Percentiles rank a stretch among this genome's conserved stretches.
phyloP scores from a whole-genome alignment of 2,113 vertebrate species.

The Prionailurus bengalensis region DNA sequence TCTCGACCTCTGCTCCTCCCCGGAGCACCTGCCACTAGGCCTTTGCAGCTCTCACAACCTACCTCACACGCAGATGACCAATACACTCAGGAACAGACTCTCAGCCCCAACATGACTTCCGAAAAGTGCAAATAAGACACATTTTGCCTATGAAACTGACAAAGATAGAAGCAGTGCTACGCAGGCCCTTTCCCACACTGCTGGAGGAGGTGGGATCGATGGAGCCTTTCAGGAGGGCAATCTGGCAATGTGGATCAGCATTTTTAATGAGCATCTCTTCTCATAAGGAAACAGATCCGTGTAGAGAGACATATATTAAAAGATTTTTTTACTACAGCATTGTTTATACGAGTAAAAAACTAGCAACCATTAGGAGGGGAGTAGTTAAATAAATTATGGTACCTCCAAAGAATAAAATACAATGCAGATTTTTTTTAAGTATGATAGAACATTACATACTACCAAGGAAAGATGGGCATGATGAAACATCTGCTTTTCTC shows the following conservation, averaged over 20 bases:
- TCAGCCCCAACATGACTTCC: not conserved
- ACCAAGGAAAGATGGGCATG: conserved; percentile 42
- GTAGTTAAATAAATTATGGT: conserved; percentile 6
- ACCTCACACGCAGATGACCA: not conserved
- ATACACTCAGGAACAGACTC: not conserved
- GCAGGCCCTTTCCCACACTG: not conserved
- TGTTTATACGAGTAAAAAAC: conserved; percentile 39
- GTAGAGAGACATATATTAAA: conserved; percentile 3
- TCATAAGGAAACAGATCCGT: not conserved
- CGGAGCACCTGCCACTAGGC: not conserved
- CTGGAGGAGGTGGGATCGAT: not conserved
- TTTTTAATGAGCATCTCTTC: conserved; percentile 1
- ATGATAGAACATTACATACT: conserved; percentile 5
- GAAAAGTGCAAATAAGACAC: not conserved
- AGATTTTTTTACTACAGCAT: conserved; percentile 3
- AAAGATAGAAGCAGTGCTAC: not conserved
- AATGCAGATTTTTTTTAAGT: not conserved
- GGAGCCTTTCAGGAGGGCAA: not conserved
- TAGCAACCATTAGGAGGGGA: not conserved
- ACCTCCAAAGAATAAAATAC: conserved; percentile 51
- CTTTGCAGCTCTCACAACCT: not conserved
- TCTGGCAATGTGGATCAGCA: not conserved
- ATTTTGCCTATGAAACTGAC: not conserved
- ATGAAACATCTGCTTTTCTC: conserved; percentile 52
- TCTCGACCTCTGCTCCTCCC: not conserved